Conservation (phyloP, 2,113 vertebrate species). For the Geococcyx californianus region DNA sequence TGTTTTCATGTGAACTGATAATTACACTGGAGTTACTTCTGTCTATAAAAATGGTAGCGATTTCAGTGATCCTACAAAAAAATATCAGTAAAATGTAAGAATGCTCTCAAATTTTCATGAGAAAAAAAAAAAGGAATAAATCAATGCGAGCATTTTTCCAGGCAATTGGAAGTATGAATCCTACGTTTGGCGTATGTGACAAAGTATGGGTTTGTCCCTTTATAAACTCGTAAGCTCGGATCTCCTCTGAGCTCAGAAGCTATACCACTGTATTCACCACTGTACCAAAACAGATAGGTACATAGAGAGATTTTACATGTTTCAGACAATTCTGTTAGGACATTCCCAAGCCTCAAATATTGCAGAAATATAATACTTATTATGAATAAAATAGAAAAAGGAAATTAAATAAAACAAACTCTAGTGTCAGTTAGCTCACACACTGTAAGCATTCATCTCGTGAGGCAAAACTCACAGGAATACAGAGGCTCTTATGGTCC, state of each 20-base stretch:
- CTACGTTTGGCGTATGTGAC: neutral
- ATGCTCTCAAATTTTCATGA: neutral
- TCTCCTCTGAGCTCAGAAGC: neutral
- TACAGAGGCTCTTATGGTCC: neutral
- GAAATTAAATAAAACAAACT: neutral
- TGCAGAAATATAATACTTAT: neutral
- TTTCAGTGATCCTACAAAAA: neutral
- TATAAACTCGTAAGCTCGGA: neutral
- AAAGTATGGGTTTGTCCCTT: neutral
- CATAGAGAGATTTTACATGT: neutral
- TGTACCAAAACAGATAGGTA: neutral
- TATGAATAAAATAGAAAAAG: neutral
- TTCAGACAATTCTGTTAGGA: neutral
- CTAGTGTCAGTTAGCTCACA: neutral
- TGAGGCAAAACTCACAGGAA: neutral
- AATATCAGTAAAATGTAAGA: neutral
- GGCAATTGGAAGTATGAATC: neutral
- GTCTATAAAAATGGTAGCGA: neutral
- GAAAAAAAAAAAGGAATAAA: neutral
- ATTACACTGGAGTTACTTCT: conserved; percentile 43
- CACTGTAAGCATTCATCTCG: neutral
- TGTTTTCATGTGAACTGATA: conserved; percentile 51
- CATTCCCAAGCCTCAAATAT: neutral
- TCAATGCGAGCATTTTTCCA: neutral
- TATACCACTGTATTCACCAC: neutral